Evolutionary conservation across 2,113 vertebrate species (phyloP), one percentile per base, ranked within the genome.

Genomic region (Silurus meridionalis): DNA sequence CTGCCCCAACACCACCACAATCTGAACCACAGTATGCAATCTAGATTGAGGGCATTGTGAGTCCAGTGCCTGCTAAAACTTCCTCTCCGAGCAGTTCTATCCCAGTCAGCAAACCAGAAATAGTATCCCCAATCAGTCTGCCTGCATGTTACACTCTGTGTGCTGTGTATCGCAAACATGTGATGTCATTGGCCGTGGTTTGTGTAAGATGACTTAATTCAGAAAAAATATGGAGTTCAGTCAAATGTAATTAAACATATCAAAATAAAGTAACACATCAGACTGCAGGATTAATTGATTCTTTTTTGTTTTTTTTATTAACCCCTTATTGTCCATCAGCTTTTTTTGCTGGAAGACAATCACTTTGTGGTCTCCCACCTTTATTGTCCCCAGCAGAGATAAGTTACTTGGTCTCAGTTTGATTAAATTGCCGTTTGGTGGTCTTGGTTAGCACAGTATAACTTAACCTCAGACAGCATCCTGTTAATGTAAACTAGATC

Each of bases 91-190:
- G 58, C 83, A 80, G 82, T 77, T 88, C 64, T 72, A 14, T 15
- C 78, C 9, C 5, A 84, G 69, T 87, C 79, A 87, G 69, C 75
- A 87, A 66, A 66, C 90, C 89, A 90, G 83, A 89, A 92, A 92
- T 89, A 92, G 90, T 78, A 89, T 75, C 88, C n/a, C 46, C 57
- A 75, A 80, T 87, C 63, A 50, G n/a, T 55, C 81, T 90, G 74
- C 83, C 85, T 91, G 83, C 83, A 84, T 71, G 82, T 85, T 89
- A 6, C 71, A n/a, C 19, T 66, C 57, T 37, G 71, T 86, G 66
- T 37, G 58, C 90, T 93, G 88, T 94, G 52, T 91, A 83, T 91
- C 88, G 63, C 87, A 87, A 85, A 85, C 88, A 84, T 55, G 84
- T 28, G 67, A 84, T 89, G 79, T 82, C 1, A 52, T 2, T 77